phyloP scores from a whole-genome alignment of 35 echinoderm and acorn worm species.

The Lytechinus variegatus region DNA sequence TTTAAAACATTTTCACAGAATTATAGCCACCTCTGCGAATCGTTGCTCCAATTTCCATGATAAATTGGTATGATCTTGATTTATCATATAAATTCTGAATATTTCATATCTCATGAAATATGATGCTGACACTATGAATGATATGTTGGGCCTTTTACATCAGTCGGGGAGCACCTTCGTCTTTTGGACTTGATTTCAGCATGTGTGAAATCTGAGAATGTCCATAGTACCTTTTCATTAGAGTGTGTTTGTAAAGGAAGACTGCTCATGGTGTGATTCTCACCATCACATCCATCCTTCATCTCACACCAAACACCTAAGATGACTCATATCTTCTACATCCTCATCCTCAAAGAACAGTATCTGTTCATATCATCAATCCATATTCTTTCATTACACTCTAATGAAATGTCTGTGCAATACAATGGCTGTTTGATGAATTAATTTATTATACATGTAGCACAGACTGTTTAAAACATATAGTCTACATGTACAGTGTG shows the following conservation, averaged over 20 bases:
- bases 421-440: too few relatives aligned
- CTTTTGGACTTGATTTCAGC: neutral
- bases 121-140: constrained; percentile 1
- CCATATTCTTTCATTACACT: too few relatives aligned
- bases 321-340: neutral
- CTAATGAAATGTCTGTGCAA: too few relatives aligned
- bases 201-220: neutral
- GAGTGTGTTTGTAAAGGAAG: neutral
- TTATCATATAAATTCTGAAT: neutral
- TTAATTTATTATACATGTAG: too few relatives aligned
- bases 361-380: too few relatives aligned
- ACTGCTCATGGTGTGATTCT: neutral
- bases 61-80: neutral
- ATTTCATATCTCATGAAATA: neutral
- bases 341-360: neutral
- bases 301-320: neutral
- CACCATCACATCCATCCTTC: neutral
- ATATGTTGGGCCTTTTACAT: neutral
- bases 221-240: neutral
- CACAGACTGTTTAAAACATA: too few relatives aligned
- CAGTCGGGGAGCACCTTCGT: neutral
- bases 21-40: too few relatives aligned
- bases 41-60: too few relatives aligned
- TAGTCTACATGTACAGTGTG: too few relatives aligned
- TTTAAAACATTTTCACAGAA: too few relatives aligned